Base-by-base conservation (phyloP, 23 tunicate species). In the Corella eumyota region DNA sequence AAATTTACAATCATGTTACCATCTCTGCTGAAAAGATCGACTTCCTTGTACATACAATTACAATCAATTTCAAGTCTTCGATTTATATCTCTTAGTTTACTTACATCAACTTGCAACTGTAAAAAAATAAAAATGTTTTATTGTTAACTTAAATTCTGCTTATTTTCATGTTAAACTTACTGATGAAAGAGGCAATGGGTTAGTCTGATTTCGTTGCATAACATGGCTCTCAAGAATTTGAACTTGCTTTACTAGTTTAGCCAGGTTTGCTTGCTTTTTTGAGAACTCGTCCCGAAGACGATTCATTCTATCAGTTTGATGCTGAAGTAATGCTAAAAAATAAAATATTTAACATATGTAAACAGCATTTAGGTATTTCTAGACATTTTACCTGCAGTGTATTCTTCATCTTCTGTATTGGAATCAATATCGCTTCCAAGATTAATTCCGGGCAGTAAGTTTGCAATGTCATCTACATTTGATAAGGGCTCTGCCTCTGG, bases 41-140 rank as follows among this genome's bases (percentile, higher is more conserved):
- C 86, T 64, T 86, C 95, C 56, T 67, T 77, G 56, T 66, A 53
- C 95, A 86, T 86, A 64, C 95, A 86, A 50, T 77, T 86, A 50
- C 95, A 86, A 45, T 86, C 95, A 23, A 86, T 77, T 53, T 86
- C 83, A 47, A 86, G 56, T 52, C 57, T 56, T 17, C 85, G 68
- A 48, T 86, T 86, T 52, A 58, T 55, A 32, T 77, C 85, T 31
- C 95, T 60, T 0, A 86, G 65, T 24, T 49, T 44, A 5, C 59
- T 45, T 5, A 86, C 70, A 36, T 86, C 79, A 19, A 26, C 38
- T 32, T 73, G 79, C 27, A 65, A 64, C 78, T 84, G 72, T 25
- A 83, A 61, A 25, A 32, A 34, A 34, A 74, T 7, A 40, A 9
- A 15, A 40, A 9, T 40, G 15, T 9, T 15, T 40, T n/a, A n/a